Evolutionary conservation across 2,113 vertebrate species (phyloP).

Genomic region (Agapornis roseicollis): DNA sequence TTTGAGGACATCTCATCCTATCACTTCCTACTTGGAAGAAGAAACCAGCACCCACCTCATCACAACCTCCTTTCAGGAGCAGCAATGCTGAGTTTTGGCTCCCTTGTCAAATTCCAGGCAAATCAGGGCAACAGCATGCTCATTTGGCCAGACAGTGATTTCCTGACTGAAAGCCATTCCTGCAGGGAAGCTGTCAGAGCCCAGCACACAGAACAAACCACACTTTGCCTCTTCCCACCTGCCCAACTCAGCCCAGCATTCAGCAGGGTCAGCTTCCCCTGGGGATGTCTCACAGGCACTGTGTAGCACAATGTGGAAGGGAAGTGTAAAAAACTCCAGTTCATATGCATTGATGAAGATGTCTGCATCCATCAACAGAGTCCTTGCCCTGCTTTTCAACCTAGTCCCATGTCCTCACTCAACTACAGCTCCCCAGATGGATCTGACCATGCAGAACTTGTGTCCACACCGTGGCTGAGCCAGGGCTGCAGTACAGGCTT

Average conservation of each 20-base stretch:
- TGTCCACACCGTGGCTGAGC: fast-evolving
- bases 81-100: background rate
- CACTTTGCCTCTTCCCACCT: conserved; percentile 2
- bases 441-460: background rate
- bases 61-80: background rate
- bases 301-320: background rate
- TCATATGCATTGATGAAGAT: background rate
- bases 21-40: background rate
- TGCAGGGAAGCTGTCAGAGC: conserved; percentile 7
- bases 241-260: background rate
- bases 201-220: background rate
- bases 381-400: background rate
- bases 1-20: background rate
- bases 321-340: background rate
- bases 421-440: background rate
- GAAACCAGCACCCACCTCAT: background rate
- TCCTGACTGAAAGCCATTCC: background rate
- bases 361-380: background rate
- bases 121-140: background rate
- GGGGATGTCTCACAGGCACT: background rate
- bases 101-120: background rate
- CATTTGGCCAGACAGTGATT: background rate
- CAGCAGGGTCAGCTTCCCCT: background rate
- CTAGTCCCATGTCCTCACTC: background rate
- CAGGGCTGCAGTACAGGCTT: background rate